Conservation (phyloP, 2,797 vertebrate genomes). For the Sternotherus odoratus region DNA sequence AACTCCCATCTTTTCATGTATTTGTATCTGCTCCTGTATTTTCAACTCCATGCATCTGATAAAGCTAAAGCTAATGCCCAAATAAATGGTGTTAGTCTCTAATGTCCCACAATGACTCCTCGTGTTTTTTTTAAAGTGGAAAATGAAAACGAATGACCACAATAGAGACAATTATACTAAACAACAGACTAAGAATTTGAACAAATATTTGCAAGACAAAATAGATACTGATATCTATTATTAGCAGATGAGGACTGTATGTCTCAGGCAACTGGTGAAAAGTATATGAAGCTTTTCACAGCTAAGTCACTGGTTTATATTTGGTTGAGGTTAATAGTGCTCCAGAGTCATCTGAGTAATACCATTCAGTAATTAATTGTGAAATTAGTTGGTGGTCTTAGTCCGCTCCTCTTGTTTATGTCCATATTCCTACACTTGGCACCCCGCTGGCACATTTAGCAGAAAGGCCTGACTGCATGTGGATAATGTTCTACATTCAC, state of each 20-base stretch:
- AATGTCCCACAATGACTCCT: too few species aligned
- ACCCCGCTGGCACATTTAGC: neutral
- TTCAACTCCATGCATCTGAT: too few species aligned
- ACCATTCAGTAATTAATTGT: neutral
- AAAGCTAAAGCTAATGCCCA: too few species aligned
- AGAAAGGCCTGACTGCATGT: neutral
- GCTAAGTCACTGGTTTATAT: neutral
- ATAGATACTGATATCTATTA: neutral
- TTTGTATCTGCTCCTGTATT: too few species aligned
- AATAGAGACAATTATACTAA: neutral
- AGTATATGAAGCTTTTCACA: neutral
- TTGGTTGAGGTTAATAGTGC: neutral
- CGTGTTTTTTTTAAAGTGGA: neutral
- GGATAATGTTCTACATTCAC: neutral
- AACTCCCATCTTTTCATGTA: too few species aligned
- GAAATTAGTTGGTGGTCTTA: neutral
- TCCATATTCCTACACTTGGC: neutral
- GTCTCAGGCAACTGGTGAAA: neutral
- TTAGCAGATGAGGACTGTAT: neutral
- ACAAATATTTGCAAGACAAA: neutral
- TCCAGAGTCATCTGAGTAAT: neutral
- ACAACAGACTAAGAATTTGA: neutral
- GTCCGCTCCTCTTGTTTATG: neutral
- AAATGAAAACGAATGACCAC: neutral
- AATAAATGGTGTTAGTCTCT: too few species aligned